Evolutionary conservation across 2,888 invertebrate species (phyloP).

Genomic region (Drosophila mimica): DNA sequence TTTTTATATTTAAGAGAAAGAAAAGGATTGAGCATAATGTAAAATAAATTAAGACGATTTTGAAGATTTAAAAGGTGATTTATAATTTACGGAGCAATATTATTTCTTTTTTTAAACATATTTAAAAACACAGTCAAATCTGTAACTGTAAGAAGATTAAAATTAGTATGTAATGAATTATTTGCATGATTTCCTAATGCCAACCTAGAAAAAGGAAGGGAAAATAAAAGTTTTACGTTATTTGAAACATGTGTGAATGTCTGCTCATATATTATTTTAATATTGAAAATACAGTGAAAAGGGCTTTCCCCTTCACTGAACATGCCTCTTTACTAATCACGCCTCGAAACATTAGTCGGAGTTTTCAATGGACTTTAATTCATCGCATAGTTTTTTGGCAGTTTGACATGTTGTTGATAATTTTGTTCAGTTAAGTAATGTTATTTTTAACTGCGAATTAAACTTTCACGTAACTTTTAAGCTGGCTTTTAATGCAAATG

Average conservation of each 20-base stretch:
- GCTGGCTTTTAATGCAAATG: constrained; percentile 60
- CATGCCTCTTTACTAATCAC: constrained; percentile 1
- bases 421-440: constrained; percentile 58
- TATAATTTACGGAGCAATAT: neutral
- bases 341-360: constrained; percentile 23
- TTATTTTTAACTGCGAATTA: constrained; percentile 54
- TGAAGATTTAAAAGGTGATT: constrained; percentile 4
- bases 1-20: constrained; percentile 5
- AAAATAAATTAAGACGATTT: constrained; percentile 11
- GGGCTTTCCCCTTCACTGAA: neutral
- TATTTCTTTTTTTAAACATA: neutral
- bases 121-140: neutral
- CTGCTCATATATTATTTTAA: neutral
- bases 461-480: constrained; percentile 46
- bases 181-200: neutral
- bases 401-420: constrained; percentile 73
- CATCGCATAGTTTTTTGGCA: constrained; percentile 68
- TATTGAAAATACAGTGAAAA: neutral
- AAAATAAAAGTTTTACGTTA: neutral
- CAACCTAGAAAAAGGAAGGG: neutral
- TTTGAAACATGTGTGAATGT: neutral
- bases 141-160: neutral
- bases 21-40: constrained; percentile 17
- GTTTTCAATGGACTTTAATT: constrained; percentile 26
- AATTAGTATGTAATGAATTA: neutral